Evolutionary conservation across 2,113 vertebrate species (phyloP).

Genomic region (Romanogobio albipinnatus): DNA sequence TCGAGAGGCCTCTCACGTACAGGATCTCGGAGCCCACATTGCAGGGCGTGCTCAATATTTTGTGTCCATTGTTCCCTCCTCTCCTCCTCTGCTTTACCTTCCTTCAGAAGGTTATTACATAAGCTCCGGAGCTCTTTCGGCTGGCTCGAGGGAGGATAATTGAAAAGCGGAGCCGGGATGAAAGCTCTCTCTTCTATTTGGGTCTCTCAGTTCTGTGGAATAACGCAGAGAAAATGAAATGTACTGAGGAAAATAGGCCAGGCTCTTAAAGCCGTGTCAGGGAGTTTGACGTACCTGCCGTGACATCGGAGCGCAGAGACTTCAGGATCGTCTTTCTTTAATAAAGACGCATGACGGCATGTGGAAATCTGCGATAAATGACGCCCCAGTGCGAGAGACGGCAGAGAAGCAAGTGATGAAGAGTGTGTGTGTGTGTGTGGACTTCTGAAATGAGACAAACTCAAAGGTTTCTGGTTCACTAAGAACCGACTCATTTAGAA

Average conservation of each 20-base stretch:
- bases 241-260: conserved; percentile 43
- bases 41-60: conserved; percentile 1
- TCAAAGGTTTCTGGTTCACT: not conserved
- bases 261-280: conserved; percentile 26
- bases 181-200: conserved; percentile 38
- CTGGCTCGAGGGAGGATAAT: conserved; percentile 51
- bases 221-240: conserved; percentile 40
- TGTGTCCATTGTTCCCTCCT: conserved; percentile 41
- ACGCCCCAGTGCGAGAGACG: not conserved
- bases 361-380: conserved; percentile 15
- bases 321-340: not conserved
- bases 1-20: not conserved
- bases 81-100: conserved; percentile 40
- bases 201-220: conserved; percentile 42
- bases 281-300: not conserved
- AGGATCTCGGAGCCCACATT: conserved; percentile 13
- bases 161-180: conserved; percentile 48
- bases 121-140: conserved; percentile 40
- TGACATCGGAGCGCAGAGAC: not conserved
- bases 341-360: conserved; percentile 10
- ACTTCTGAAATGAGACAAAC: not conserved
- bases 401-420: not conserved
- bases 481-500: not conserved
- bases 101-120: conserved; percentile 54
- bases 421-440: not conserved